Base-by-base conservation (phyloP, 2,797 vertebrate species). In the Natrix natrix region DNA sequence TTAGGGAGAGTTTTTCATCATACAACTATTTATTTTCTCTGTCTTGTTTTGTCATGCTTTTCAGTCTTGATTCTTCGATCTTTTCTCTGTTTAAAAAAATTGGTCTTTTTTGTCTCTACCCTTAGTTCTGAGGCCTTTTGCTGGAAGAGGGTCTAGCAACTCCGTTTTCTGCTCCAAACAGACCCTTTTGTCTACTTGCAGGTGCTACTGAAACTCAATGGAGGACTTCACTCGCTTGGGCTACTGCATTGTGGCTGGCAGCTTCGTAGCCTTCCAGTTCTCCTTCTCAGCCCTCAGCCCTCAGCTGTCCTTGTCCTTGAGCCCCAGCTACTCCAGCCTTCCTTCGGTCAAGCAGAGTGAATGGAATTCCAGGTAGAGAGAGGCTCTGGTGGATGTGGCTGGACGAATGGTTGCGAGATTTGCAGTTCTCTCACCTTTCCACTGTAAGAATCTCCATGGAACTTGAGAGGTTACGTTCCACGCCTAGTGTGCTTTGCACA, bases 351-450 rank as follows among this genome's bases (percentile, higher is more conserved):
- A 98, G 95, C 96, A 97, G 95, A 98, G 97, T 0, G 98, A 99
- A 96, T 98, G 98, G 98, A 98, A 98, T 97, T 99, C 98, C 95
- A 98, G 98, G 98, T 99, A 97, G 59, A n/a, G 28, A 97, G 59
- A n/a, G 28, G 8, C 48, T 88, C 87, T 37, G n/a, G 55, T 32
- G 55, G 55, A 56, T 54, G 87, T 37, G n/a, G 87, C 20, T 83
- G 57, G 54, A n/a, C 6, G 3, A 4, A 13, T 28, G 74, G 56
- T 5, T 28, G 37, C 3, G 10, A 43, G 91, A 20, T 56, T 7
- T 78, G 37, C 20, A 32, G 28, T 17, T n/a, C 26, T 57, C 10
- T 54, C 26, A 0, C 37, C 1, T 52, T n/a, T 61, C 10, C 28
- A 78, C 22, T 92, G 8, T 69, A 43, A 37, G 48, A 63, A 32